Evolutionary conservation across 2,113 vertebrate genomes (phyloP).

Genomic region (Cyprinodon variegatus): DNA sequence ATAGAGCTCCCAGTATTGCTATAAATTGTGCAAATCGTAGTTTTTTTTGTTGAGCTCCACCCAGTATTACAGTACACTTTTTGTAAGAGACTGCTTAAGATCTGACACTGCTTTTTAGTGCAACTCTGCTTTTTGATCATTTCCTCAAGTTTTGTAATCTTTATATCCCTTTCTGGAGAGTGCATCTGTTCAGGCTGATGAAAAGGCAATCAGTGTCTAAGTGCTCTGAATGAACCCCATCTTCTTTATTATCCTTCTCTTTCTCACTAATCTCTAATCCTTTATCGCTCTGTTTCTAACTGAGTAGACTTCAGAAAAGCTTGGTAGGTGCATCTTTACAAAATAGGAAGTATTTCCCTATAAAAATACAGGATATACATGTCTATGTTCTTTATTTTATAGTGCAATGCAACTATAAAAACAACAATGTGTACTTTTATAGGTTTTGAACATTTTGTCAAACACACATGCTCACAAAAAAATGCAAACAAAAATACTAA

Average conservation of each 20-base stretch:
- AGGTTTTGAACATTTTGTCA: not conserved
- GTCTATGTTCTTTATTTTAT: not conserved
- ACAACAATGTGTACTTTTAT: not conserved
- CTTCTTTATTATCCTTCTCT: constrained; percentile 34
- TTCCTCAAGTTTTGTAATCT: constrained; percentile 12
- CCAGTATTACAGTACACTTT: constrained; percentile 8
- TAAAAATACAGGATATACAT: not conserved
- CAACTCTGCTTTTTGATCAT: constrained; percentile 13
- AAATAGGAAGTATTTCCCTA: not conserved
- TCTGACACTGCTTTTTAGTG: constrained; percentile 7
- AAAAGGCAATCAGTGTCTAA: constrained; percentile 39
- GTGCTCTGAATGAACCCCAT: constrained; percentile 14
- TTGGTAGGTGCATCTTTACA: constrained; percentile 19
- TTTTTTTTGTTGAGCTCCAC: constrained; percentile 21
- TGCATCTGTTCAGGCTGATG: constrained; percentile 28
- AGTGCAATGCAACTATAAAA: not conserved
- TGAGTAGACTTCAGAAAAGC: constrained; percentile 8
- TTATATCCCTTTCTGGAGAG: constrained; percentile 25
- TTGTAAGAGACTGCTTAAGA: constrained; percentile 14
- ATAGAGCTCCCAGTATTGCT: not conserved
- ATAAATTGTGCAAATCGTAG: constrained; percentile 6
- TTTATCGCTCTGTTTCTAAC: constrained; percentile 25
- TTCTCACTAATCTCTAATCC: constrained; percentile 73
- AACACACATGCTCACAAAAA: not conserved
- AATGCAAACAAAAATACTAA: not conserved